Evolutionary conservation across 2,888 invertebrate genomes (phyloP), one percentile per base, ranked within the genome.

Genomic region (Pachycephus smyrnensis): DNA sequence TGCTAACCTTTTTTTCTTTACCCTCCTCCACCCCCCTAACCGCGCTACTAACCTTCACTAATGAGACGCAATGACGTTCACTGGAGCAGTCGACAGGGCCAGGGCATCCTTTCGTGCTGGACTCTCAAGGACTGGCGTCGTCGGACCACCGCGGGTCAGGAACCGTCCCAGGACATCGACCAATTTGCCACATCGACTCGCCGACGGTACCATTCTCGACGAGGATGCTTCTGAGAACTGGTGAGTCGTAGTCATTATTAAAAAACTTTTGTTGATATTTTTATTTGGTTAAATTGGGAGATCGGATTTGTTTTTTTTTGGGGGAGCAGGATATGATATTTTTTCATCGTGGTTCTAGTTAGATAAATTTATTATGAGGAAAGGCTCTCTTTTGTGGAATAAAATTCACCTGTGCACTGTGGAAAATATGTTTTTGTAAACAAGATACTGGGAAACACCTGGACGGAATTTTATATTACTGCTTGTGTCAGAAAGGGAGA

Each of bases 191-290:
- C 87, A 94, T 93, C 94, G 94, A 81, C 94, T 94, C 78, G 93
- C 94, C 88, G 94, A 94, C 92, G 93, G 94, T 84, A 94, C 94
- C 81, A 93, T 94, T 85, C 93, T 94, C 83, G 94, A 94, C 91
- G 94, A 94, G 87, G 94, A 94, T 88, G 94, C 89, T 71, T 90
- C 90, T 69, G 91, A 91, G 85, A 89, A 90, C 83, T 89, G 90
- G 91, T 91, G 82, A 90, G 88, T 85, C 12, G n/a, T 33, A 33
- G n/a, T 15, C 4, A 2, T 40, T 40, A 4, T 40, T 37, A 0
- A 12, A 37, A 3, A 3, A 37, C 3, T 37, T 37, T 37, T 12
- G 33, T 33, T 33, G 33, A 33, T 33, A 36, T 36, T 40, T 23
- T 55, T 55, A 6, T 23, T 23, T 55, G 9, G 23, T 23, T 9